Evolutionary conservation across 2,888 invertebrate species (phyloP), one percentile per base, ranked within the genome.

Genomic region (Chaitophorus viminalis): DNA sequence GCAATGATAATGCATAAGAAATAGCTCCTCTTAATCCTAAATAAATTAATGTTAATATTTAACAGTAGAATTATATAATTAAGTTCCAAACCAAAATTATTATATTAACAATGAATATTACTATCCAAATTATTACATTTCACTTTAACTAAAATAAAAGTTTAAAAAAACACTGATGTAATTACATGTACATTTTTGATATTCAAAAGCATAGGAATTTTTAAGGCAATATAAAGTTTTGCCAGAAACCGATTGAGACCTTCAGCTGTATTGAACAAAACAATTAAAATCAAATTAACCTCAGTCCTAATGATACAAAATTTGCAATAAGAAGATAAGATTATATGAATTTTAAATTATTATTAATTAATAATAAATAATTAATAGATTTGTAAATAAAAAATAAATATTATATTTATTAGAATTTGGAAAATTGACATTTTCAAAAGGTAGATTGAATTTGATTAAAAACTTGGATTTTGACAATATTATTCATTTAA

Each of bases 1-100:
- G 99, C 85, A 99, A 94, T 0, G 98, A 98, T 33, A 99, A 93
- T 1, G 99, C 99, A 92, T 99, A 99, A 0, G 99, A 99, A 91
- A 99, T 98, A 17, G 99, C 99, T 68, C 99, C 99, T 88, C 99
- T 94, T 89, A 99, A 92, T 77, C 99, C 98, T 93, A 89, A 46
- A 90, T 90, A 88, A 74, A 86, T 4, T 5, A 29, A 81, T 52
- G 14, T n/a, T 72, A 36, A 81, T 21, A 79, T 25, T 5, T n/a
- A 77, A 52, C 6, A 74, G 54, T 46, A 72, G 14, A 29, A 31
- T 29, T 54, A 46, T 31, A 86, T 11, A 81, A 46, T 29, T 14
- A 31, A 74, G 14, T n/a, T 52, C 14, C 4, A n/a, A 21, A 3
- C 46, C 14, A 81, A 39, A 68, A 81, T 60, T 21, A 60, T 3